Evolutionary conservation across 2,797 vertebrate genomes (phyloP).

Genomic region (Diglossa cyanea): DNA sequence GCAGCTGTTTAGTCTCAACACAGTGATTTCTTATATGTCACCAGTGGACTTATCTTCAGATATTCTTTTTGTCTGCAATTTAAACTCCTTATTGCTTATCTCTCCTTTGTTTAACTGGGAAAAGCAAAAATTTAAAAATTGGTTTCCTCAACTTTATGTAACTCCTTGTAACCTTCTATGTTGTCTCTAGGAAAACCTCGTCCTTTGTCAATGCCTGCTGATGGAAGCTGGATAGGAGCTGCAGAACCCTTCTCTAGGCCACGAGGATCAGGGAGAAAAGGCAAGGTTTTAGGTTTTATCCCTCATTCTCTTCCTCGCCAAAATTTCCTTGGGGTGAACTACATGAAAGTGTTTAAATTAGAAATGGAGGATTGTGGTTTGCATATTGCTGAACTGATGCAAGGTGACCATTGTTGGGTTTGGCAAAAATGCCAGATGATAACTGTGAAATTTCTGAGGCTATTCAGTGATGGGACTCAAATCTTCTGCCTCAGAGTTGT

Average conservation of each 20-base stretch:
- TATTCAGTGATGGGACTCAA: neutral
- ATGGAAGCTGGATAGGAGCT: conserved; percentile 80
- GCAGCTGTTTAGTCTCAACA: neutral
- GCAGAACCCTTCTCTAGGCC: conserved; percentile 80
- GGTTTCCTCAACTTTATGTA: neutral
- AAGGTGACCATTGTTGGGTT: neutral
- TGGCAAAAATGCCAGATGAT: neutral
- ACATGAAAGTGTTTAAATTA: neutral
- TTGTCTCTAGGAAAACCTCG: conserved; percentile 85
- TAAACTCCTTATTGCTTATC: neutral
- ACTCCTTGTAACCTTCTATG: neutral
- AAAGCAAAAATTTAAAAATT: neutral
- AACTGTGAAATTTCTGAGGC: neutral
- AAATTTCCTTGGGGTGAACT: neutral
- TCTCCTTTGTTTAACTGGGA: neutral
- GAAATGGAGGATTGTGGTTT: neutral
- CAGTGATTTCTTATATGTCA: neutral
- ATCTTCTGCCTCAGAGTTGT: neutral
- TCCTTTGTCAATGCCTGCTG: conserved; percentile 93
- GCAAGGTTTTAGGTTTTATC: conserved; percentile 56
- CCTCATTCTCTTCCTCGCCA: neutral
- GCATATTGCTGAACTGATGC: neutral
- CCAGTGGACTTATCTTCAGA: neutral
- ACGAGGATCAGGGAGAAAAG: conserved; percentile 82
- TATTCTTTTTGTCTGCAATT: neutral